A percentile compares a stretch with the other conserved stretches of the same genome.
These are phyloP conservation scores for Temnothorax unifasciatus DNA, from an alignment of 2,888 invertebrate species.

Conservation along the genomic window DNA sequence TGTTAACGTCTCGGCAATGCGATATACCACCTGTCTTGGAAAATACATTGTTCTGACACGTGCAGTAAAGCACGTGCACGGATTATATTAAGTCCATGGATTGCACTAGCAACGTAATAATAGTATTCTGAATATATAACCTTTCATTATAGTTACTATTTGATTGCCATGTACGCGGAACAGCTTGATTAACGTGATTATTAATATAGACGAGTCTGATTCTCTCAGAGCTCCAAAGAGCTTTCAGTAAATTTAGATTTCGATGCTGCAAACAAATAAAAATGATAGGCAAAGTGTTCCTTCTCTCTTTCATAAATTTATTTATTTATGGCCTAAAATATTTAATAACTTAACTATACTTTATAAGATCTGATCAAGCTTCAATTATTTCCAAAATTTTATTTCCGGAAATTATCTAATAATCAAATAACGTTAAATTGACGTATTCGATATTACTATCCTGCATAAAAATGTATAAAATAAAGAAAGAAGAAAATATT, in stretches of 20 bases:
- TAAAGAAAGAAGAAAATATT: background rate
- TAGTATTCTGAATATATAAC: background rate
- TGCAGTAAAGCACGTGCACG: background rate
- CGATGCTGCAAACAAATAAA: background rate
- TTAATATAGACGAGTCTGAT: background rate
- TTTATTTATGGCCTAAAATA: background rate
- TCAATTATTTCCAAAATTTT: background rate
- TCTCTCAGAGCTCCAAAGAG: background rate
- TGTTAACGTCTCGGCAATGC: constrained; percentile 11
- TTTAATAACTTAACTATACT: no score
- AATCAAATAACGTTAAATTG: background rate
- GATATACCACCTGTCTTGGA: constrained; percentile 16
- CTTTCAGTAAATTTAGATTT: background rate
- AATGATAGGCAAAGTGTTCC: background rate
- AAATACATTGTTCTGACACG: background rate
- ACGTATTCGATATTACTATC: background rate
- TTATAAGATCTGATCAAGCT: background rate
- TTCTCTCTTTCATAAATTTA: background rate
- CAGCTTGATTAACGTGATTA: background rate
- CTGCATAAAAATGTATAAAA: background rate
- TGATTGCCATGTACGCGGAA: background rate
- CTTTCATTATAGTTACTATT: background rate
- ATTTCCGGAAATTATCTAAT: background rate
- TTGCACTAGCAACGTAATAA: constrained; percentile 1
- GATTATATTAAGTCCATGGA: background rate